Base-by-base conservation (phyloP, 2,888 invertebrate genomes). In the Stenotaenia linearis region DNA sequence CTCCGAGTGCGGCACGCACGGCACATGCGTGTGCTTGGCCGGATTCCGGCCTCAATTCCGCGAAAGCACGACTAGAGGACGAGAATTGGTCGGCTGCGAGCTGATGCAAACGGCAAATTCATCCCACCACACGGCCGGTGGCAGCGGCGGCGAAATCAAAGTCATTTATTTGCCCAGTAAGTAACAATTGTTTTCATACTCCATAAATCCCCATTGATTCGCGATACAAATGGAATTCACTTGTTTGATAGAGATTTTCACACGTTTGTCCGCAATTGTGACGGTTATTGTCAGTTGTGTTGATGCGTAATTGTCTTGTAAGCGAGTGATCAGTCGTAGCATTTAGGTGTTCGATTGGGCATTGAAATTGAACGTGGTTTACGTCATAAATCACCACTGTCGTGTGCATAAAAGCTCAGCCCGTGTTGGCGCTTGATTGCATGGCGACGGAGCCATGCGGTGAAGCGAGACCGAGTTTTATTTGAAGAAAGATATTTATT, bases 1-100 rank as follows among this genome's bases (percentile, higher is more conserved):
- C 79, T 84, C 84, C 12, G 82, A 80, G 79, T 84, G 84, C 82
- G 82, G 82, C 69, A 84, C 84, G 82, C 83, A 82, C 74, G 83
- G 83, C 81, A 81, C 79, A 80, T 85, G 83, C 81, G 80, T 80
- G 32, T 85, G 83, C 81, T 79, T 78, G 77, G 82, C 69, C 6
- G 83, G 82, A 5, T 83, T 83, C 78, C 77, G 79, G 15, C 81
- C 84, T 5, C 79, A 83, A 25, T 84, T 82, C 80, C 75, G 81
- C 12, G 81, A 80, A 74, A 74, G 56, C 50, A 18, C 75, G 25
- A 61, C 69, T 35, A 76, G 40, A 23, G 80, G 76, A 25, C 30
- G 79, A 25, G 78, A 80, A 15, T 77, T 81, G 23, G 18, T 81
- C 75, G 77, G 45, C 61, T 81, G 81, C 45, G 81, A 80, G 61